Evolutionary conservation across 2,888 invertebrate species (phyloP), one percentile per base, ranked within the genome.

Genomic region (Patella pellucida): DNA sequence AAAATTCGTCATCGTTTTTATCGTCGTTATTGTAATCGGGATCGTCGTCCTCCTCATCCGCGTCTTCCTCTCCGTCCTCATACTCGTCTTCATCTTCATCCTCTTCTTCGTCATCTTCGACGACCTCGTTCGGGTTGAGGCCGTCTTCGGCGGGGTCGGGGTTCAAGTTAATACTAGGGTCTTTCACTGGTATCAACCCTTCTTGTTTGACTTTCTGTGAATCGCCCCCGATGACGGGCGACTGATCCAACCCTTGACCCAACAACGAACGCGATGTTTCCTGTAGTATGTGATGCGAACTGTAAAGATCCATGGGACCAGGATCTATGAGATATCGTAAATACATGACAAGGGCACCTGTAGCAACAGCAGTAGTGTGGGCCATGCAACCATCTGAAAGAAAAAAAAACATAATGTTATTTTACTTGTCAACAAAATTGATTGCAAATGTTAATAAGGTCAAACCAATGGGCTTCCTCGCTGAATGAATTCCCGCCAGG

Each of bases 341-440:
- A 76, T 89, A 90, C 80, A 88, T 85, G 52, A 85, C 81, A 11
- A 90, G 81, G 14, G 89, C 89, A n/a, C 89, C 89, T 31, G 85
- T 84, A 4, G 87, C 90, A 50, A 90, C 89, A 7, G 87, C 89
- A 16, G 90, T 89, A 79, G 89, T 89, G 80, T 90, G 90, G 11
- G 87, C 81, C 52, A 88, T 76, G 80, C 90, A 90, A 15, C 88
- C 88, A 81, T 82, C 90, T 89, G 84, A 3, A 84, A 82, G 19
- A 70, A 27, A 67, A 27, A 70, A 73, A 70, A 73, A 19, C 27
- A 69, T 4, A 67, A 41, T 16, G 41, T 41, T 41, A 41, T 31
- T 31, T 3, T 4, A 4, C 2, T n/a, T n/a, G n/a, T n/a, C n/a
- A 4, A 2, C 31, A 31, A 31, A 2, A 31, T 27, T 27, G 27